phyloP scores from a whole-genome alignment of 2,888 invertebrate species.

The Imbricaverruca yamaguchii region DNA sequence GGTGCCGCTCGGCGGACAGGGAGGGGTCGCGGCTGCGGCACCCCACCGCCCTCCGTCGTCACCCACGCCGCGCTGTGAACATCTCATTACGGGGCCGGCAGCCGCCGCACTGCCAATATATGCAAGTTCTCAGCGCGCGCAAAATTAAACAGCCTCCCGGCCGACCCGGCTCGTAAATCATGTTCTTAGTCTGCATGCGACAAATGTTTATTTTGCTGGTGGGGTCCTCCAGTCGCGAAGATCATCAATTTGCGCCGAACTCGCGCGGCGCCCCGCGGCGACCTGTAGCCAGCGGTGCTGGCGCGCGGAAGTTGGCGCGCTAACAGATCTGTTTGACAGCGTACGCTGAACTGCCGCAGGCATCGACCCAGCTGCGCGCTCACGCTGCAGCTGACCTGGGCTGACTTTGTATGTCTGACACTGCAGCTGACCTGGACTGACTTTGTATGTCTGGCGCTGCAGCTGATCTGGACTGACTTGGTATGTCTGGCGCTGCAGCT shows the following conservation, averaged over 20 bases:
- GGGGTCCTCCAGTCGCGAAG: conserved; percentile 16
- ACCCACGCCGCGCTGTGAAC: neutral
- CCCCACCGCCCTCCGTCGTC: neutral
- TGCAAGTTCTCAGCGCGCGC: conserved; percentile 10
- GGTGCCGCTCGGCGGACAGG: too few species aligned
- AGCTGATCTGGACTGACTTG: too few species aligned
- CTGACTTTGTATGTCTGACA: too few species aligned
- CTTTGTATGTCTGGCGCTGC: too few species aligned
- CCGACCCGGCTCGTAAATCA: neutral
- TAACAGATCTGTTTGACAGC: conserved; percentile 20
- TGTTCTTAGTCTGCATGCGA: conserved; percentile 19
- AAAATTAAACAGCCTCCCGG: conserved; percentile 8
- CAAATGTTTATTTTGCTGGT: conserved; percentile 21
- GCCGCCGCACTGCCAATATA: neutral
- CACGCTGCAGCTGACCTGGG: too few species aligned
- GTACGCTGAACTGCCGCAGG: neutral
- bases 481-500: too few species aligned
- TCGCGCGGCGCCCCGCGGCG: neutral
- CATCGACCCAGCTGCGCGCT: too few species aligned
- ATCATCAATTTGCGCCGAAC: conserved; percentile 11
- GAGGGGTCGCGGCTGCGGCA: too few species aligned
- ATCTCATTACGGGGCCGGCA: neutral
- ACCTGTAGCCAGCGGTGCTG: neutral
- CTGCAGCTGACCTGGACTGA: too few species aligned
- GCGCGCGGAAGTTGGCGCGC: neutral